Percentiles rank a stretch among this genome's conserved stretches.
Conservation (phyloP, 2,888 invertebrate species). For the Thysanoteuthis rhombus region DNA sequence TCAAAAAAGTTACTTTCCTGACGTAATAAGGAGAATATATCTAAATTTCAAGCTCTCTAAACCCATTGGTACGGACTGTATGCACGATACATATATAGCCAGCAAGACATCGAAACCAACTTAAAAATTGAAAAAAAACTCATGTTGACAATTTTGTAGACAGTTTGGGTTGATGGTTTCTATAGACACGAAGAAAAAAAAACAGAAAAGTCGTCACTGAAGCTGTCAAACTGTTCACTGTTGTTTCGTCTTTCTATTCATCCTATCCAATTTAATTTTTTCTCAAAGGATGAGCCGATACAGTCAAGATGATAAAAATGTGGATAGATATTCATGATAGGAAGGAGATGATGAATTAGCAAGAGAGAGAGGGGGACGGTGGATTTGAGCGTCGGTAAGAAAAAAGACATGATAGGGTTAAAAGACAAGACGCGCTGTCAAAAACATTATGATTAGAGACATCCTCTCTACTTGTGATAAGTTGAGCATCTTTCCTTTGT, state of each 20-base stretch:
- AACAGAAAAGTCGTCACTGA: background rate
- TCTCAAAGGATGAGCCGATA: background rate
- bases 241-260: background rate
- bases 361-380: background rate
- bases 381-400: background rate
- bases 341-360: background rate
- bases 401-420: background rate
- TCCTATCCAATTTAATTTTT: background rate
- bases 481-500: background rate
- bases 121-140: too few species aligned
- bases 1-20: too few species aligned
- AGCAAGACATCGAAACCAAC: too few species aligned
- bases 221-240: background rate
- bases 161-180: too few species aligned
- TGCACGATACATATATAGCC: too few species aligned
- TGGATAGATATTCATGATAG: background rate
- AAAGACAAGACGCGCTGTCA: background rate
- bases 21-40: too few species aligned
- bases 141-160: too few species aligned
- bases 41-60: too few species aligned
- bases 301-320: background rate
- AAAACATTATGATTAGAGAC: background rate
- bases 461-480: background rate
- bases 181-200: too few species aligned
- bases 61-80: too few species aligned